phyloP scores from a whole-genome alignment of 2,888 invertebrate species.

The Chymomyza amoena region DNA sequence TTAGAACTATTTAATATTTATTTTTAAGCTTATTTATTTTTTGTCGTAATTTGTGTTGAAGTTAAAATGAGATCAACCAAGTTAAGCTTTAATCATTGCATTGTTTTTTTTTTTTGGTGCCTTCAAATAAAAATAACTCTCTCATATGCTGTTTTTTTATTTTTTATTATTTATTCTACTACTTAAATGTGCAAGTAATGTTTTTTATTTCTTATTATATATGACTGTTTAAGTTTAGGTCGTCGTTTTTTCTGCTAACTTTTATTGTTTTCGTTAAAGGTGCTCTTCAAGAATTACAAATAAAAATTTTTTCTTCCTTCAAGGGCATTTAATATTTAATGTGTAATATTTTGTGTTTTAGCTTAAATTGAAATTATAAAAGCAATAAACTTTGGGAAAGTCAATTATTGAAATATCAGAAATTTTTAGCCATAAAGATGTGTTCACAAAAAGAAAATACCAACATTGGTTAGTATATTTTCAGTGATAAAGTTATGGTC shows the following conservation, averaged over 20 bases:
- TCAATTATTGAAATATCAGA: neutral
- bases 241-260: conserved; percentile 49
- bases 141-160: neutral
- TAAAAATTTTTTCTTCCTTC: conserved; percentile 5
- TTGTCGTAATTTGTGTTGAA: conserved; percentile 4
- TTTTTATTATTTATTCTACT: neutral
- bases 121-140: conserved; percentile 5
- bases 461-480: too few relatives aligned
- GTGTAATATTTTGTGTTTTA: neutral
- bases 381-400: neutral
- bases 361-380: neutral
- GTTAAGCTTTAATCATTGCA: conserved; percentile 8
- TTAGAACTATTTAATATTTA: conserved; percentile 51
- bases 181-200: conserved; percentile 31
- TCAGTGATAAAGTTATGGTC: too few relatives aligned
- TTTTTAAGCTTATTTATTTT: conserved; percentile 17
- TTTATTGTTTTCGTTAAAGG: conserved; percentile 69
- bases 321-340: neutral
- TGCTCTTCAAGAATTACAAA: conserved; percentile 58
- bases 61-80: conserved; percentile 22
- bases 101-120: conserved; percentile 35
- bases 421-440: neutral
- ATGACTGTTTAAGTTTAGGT: conserved; percentile 25
- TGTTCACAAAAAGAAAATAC: too few relatives aligned
- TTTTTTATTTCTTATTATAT: conserved; percentile 25